Conservation (phyloP, 2,113 vertebrate species). For the Mobula hypostoma region DNA sequence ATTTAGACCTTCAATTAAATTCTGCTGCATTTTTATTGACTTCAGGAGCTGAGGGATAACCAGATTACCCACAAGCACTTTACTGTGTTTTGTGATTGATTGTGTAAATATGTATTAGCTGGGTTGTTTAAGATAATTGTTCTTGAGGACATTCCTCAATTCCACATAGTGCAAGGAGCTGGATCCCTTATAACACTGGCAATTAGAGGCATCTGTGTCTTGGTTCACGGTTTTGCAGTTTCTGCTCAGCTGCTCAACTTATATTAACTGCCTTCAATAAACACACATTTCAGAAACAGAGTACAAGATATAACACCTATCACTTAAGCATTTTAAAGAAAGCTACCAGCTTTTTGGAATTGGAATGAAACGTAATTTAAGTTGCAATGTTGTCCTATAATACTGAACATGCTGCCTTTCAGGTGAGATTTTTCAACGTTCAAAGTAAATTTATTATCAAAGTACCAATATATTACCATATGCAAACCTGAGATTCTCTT, state of each 20-base stretch:
- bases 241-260: too few relatives aligned
- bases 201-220: background rate
- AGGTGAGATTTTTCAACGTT: background rate
- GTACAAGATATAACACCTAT: too few relatives aligned
- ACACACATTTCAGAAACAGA: too few relatives aligned
- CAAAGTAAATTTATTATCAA: too few relatives aligned
- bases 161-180: background rate
- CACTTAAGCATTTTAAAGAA: too few relatives aligned
- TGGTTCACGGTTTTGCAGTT: background rate
- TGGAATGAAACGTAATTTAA: too few relatives aligned
- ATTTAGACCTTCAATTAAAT: slow-evolving; percentile 20
- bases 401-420: background rate
- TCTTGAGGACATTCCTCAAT: background rate
- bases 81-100: background rate
- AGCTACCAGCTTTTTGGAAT: too few relatives aligned
- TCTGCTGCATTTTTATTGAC: background rate
- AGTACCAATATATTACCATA: too few relatives aligned
- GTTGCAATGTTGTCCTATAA: too few relatives aligned
- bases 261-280: too few relatives aligned
- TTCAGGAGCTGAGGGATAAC: background rate
- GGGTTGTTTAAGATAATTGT: background rate
- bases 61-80: background rate
- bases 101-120: slow-evolving; percentile 10
- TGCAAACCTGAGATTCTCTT: too few relatives aligned
- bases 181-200: background rate